These are phyloP conservation scores for Adrianichthys oophorus DNA, from an alignment of 2,797 vertebrate species.

Conservation along the genomic window DNA sequence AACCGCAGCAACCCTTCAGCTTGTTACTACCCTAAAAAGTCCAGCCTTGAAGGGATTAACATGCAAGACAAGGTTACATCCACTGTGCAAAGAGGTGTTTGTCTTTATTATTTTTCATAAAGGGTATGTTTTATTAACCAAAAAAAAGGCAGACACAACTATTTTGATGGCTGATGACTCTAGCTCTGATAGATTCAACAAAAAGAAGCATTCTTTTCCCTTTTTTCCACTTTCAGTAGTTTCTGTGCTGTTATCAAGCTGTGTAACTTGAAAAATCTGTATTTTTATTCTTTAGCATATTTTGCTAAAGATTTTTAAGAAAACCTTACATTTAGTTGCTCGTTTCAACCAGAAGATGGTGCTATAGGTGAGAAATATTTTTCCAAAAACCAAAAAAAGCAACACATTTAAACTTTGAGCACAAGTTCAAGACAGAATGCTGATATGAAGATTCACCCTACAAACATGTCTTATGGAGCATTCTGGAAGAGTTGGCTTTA, in stretches of 20 bases:
- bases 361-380: constrained; percentile 37
- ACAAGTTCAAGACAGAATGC: constrained; percentile 41
- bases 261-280: constrained; percentile 34
- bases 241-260: constrained; percentile 37
- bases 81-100: constrained; percentile 25
- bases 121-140: constrained; percentile 40
- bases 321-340: constrained; percentile 8
- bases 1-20: background rate
- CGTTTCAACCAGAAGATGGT: constrained; percentile 27
- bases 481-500: constrained; percentile 50
- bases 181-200: constrained; percentile 55
- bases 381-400: constrained; percentile 37
- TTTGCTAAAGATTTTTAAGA: constrained; percentile 17
- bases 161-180: constrained; percentile 37
- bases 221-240: constrained; percentile 23
- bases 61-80: constrained; percentile 45
- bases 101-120: constrained; percentile 19
- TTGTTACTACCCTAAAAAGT: constrained; percentile 27
- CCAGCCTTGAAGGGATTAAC: constrained; percentile 43
- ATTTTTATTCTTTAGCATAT: constrained; percentile 11
- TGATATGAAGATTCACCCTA: constrained; percentile 49
- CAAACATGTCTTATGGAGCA: constrained; percentile 27
- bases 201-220: constrained; percentile 9
- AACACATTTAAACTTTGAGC: constrained; percentile 35
- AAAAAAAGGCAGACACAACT: constrained; percentile 49